phyloP scores from a whole-genome alignment of 1,140 invertebrate genomes.

The honey bee (Apis mellifera) region Amel_HAv3.1 CM009932.2:12470501-12471000 shows the following conservation, averaged over 20 bases:
- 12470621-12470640: conserved; percentile 57
- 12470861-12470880: neutral
- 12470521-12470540: neutral
- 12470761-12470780: neutral
- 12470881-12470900: neutral
- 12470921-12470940: neutral
- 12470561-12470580: neutral
- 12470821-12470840: too few relatives aligned
- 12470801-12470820: too few relatives aligned
- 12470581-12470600: conserved; percentile 30
- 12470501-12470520: neutral
- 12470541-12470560: neutral
- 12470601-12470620: conserved; percentile 35
- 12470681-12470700: conserved; percentile 60
- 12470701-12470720: conserved; percentile 55
- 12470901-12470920: too few relatives aligned
- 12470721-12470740: conserved; percentile 20
- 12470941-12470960: neutral
- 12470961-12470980: neutral
- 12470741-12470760: neutral
- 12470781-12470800: neutral
- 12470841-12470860: neutral
- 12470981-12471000: neutral
- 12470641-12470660: conserved; percentile 51
- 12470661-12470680: conserved; percentile 61